Conservation (phyloP, 2,888 invertebrate species). For the Podabrus alpinus region DNA sequence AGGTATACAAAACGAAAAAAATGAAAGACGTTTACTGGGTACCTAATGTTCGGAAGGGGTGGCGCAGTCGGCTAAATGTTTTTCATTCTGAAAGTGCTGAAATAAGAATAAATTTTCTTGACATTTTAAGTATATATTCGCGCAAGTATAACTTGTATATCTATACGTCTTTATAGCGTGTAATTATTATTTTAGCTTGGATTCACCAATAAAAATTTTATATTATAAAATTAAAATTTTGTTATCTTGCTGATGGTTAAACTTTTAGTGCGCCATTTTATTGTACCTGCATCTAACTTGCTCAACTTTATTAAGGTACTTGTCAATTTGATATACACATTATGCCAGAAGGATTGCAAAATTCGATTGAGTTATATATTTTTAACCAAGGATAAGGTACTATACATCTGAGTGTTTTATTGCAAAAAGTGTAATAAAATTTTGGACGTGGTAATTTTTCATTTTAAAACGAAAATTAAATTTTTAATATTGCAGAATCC, state of each 20-base stretch:
- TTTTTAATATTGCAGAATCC: no score
- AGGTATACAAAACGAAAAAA: no score
- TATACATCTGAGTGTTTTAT: not conserved
- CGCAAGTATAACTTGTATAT: not conserved
- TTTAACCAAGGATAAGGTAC: not conserved
- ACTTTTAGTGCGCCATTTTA: not conserved
- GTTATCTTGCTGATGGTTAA: not conserved
- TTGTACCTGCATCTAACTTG: not conserved
- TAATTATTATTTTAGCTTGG: not conserved
- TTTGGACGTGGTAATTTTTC: not conserved
- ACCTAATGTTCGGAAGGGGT: no score
- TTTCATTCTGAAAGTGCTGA: not conserved
- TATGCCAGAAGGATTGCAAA: not conserved
- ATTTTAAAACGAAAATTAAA: no score
- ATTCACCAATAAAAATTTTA: not conserved
- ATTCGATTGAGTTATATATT: not conserved
- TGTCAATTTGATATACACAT: not conserved
- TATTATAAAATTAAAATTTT: not conserved
- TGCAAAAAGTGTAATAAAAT: not conserved
- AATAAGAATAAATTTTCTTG: not conserved
- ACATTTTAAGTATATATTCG: not conserved
- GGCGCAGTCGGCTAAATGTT: no score
- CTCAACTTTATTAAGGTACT: not conserved
- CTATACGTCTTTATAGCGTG: not conserved
- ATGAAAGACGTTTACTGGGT: no score